Conservation (phyloP, 2,113 vertebrate species). For the Caretta caretta region DNA sequence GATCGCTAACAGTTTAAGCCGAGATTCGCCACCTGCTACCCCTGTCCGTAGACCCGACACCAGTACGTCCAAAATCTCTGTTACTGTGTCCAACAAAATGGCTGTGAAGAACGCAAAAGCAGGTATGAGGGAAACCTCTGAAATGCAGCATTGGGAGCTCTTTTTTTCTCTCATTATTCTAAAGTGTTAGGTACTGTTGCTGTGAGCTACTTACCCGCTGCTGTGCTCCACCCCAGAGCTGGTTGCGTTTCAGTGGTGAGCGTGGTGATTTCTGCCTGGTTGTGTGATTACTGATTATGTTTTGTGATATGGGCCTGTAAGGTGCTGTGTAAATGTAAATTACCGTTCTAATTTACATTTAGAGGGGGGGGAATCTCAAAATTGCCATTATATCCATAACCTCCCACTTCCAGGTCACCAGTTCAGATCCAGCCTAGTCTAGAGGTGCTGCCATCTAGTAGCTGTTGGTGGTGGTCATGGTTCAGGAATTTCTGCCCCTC, state of each 20-base stretch:
- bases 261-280: background rate
- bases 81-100: conserved; percentile 92
- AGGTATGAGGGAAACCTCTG: conserved; percentile 69
- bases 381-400: background rate
- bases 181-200: background rate
- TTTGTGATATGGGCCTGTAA: background rate
- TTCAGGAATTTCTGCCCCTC: too few species aligned
- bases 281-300: background rate
- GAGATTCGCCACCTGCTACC: conserved; percentile 87
- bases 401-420: background rate
- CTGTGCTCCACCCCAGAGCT: too few species aligned
- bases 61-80: conserved; percentile 83
- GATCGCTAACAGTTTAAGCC: conserved; percentile 93
- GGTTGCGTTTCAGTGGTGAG: background rate
- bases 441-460: background rate
- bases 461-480: background rate
- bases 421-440: background rate
- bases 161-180: background rate
- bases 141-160: background rate
- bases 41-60: conserved; percentile 85
- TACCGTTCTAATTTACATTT: background rate
- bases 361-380: fast-evolving
- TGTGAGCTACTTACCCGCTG: background rate
- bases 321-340: background rate
- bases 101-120: conserved; percentile 83